Base-by-base conservation (phyloP, 2,797 vertebrate genomes). In the Ctenosaura bakeri region DNA sequence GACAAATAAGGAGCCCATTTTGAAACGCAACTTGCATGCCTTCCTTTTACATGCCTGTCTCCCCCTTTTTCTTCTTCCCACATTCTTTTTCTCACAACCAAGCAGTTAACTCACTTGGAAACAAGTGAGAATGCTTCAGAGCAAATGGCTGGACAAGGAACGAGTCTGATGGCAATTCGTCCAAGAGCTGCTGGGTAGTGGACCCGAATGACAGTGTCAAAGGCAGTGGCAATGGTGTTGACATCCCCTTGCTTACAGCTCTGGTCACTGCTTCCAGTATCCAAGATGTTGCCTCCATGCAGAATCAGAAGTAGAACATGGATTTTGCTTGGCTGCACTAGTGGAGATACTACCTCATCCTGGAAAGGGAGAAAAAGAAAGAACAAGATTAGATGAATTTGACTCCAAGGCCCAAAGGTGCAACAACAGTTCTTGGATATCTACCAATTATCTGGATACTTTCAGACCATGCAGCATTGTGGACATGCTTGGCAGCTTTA, bases 251-350 rank as follows among this genome's bases (percentile, higher is more conserved):
- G 98, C 96, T 99, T 99, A 91, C 99, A 98, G 97, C 96, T 98
- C 94, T 98, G 98, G 94, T 99, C 99, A 2, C 99, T 98, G 0
- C 97, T 95, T 50, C 99, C 99, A 0, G 98, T 98, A 93, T 99
- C 99, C 97, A 99, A 97, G 96, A 99, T 99, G 97, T 99, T 99
- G n/a, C 99, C 99, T 71, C 99, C 99, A 0, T 99, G 99, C 85
- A 99, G 97, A 59, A 99, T 98, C 97, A 99, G 93, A 95, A 99
- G 98, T 87, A 99, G 97, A 92, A 99, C 98, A 0, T 99, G 98
- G 94, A 98, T 98, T 97, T 98, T 98, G 93, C 98, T 99, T 54
- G 98, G 97, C 85, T 98, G 98, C 86, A 96, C 94, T 90, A 98
- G 95, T 2, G 98, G 97, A 94, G 98, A 98, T 8, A 97, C 97